Percentiles rank a stretch among this genome's conserved stretches.
These are phyloP conservation scores for Sturmia bella DNA, from an alignment of 2,888 invertebrate genomes.

Conservation along the genomic window DNA sequence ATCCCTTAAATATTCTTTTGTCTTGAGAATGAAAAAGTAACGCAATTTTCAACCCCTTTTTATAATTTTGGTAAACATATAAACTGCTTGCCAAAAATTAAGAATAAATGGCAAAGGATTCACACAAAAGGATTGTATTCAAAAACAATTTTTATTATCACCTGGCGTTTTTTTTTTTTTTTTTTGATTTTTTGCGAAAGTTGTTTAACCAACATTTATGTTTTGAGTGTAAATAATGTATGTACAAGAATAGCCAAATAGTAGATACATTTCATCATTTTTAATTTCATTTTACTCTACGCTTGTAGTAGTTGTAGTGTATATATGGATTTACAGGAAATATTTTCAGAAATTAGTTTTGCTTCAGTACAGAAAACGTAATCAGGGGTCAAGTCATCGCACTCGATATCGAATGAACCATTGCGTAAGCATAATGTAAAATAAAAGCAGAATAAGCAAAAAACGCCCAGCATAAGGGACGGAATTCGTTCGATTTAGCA, in stretches of 20 bases:
- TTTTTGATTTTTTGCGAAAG: too few species aligned
- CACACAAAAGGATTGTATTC: not conserved
- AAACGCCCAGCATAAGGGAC: too few species aligned
- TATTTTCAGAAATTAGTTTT: too few species aligned
- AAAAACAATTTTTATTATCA: conserved; percentile 32
- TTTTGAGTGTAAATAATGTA: not conserved
- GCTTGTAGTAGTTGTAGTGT: too few species aligned
- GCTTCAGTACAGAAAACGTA: too few species aligned
- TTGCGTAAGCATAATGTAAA: too few species aligned
- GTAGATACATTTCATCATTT: not conserved
- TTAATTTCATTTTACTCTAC: not conserved
- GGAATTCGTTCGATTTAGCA: too few species aligned
- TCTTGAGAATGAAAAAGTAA: conserved; percentile 35
- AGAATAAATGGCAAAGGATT: conserved; percentile 42
- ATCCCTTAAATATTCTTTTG: conserved; percentile 44
- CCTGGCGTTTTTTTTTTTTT: conserved; percentile 29
- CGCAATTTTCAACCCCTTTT: conserved; percentile 63
- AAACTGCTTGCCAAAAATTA: conserved; percentile 13
- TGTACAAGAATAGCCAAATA: not conserved
- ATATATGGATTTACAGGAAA: too few species aligned
- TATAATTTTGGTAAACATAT: not conserved
- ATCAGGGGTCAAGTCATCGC: too few species aligned
- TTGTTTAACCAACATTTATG: not conserved
- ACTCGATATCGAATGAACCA: too few species aligned
- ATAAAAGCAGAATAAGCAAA: too few species aligned